Conservation (phyloP, 2,888 invertebrate genomes). For the Temnothorax ravouxi region DNA sequence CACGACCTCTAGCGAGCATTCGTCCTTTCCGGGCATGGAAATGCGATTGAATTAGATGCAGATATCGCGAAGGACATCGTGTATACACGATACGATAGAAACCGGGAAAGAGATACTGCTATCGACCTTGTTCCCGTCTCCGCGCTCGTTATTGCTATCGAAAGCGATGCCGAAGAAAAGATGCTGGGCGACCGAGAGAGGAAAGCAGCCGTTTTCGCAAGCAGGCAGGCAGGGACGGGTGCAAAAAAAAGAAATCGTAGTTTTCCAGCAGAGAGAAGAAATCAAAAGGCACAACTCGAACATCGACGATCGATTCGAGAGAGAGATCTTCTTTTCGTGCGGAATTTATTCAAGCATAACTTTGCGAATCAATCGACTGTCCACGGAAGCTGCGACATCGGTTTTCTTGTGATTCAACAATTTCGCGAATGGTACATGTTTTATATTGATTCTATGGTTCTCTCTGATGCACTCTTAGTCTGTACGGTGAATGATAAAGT, state of each 20-base stretch:
- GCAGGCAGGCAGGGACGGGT: neutral
- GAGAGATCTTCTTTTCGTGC: constrained; percentile 53
- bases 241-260: constrained; percentile 9
- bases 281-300: constrained; percentile 59
- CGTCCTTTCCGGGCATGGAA: neutral
- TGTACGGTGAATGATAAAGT: neutral
- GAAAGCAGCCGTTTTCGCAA: constrained; percentile 19
- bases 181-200: neutral
- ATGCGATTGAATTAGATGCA: constrained; percentile 39
- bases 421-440: neutral
- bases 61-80: constrained; percentile 13
- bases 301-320: constrained; percentile 64
- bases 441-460: neutral
- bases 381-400: constrained; percentile 27
- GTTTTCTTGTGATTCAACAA: constrained; percentile 25
- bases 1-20: neutral
- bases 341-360: constrained; percentile 41
- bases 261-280: constrained; percentile 48
- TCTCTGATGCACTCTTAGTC: neutral
- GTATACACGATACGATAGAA: neutral
- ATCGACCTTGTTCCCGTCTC: constrained; percentile 20
- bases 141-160: constrained; percentile 48
- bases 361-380: constrained; percentile 65
- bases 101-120: constrained; percentile 27
- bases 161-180: constrained; percentile 23